Evolutionary conservation across 1,140 invertebrate genomes (phyloP), one percentile per base, ranked within the genome.

Genomic region (Sycophila sp.): DNA sequence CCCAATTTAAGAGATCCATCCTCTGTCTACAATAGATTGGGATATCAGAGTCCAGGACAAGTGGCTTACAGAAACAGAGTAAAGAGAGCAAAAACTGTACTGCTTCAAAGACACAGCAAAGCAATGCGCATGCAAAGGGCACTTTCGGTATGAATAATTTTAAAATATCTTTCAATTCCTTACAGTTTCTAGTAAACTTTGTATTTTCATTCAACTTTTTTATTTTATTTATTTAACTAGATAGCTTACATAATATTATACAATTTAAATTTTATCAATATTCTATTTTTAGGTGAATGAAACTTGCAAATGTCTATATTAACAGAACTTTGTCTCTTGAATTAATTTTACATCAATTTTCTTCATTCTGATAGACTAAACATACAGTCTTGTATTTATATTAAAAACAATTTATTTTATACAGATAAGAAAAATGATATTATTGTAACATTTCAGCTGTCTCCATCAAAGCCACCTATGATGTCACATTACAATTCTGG

Each of bases 11-110:
- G 79, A 47, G 83, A 86, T 74, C 83, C 84, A 4, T 82, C 79
- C 11, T 85, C 83, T 2, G 85, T 86, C 30, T 79, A 86, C 38
- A 85, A 80, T 76, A 77, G 85, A 24, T 40, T 86, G 53, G 85
- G 85, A 7, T 86, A 86, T 53, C 85, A 86, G 38, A 86, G 79
- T 55, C 83, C 83, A 24, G 81, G 80, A 22, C 85, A 85, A 64
- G 78, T 83, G 34, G 85, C 85, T 58, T 85, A 85, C 40, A 74
- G 84, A 65, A 85, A 84, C 73, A 80, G 81, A 51, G 79, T 86
- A 32, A 85, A 86, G 66, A 73, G 83, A 28, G 81, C 82, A 4
- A 85, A 85, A 34, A 83, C 83, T 71, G 49, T 85, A 7, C 66
- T 85, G 6, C 51, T 83, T 10, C 83, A 84, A 65, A 67, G 79